Percentiles rank a stretch among this genome's conserved stretches.
These are phyloP conservation scores for Zaprionus africanus DNA, from an alignment of 1,140 invertebrate genomes.

Conservation along the genomic window DNA sequence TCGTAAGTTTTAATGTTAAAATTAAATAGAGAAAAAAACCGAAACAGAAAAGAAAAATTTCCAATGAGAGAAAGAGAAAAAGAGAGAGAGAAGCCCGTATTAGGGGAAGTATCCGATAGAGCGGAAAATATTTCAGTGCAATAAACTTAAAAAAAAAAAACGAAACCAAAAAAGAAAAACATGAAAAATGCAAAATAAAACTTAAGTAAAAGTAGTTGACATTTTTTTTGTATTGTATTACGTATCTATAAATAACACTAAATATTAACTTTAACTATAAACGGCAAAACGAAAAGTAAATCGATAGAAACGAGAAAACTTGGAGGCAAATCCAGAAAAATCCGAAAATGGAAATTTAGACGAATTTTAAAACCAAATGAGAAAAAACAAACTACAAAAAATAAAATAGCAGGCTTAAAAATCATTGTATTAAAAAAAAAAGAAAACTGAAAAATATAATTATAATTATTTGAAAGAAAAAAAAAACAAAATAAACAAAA, in stretches of 20 bases:
- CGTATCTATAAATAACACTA: constrained; percentile 60
- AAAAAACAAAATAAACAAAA: constrained; percentile 7
- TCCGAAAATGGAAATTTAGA: constrained; percentile 70
- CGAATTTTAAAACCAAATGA: constrained; percentile 72
- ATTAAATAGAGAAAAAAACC: constrained; percentile 11
- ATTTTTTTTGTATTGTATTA: constrained; percentile 72
- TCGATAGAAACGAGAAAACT: background rate
- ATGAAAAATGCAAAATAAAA: constrained; percentile 44
- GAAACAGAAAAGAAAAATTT: constrained; percentile 29
- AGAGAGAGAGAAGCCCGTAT: constrained; percentile 17
- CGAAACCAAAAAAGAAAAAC: background rate
- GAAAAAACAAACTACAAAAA: constrained; percentile 45
- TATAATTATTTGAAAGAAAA: constrained; percentile 14
- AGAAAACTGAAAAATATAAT: constrained; percentile 24
- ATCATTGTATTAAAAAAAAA: constrained; percentile 60
- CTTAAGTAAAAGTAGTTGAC: constrained; percentile 74
- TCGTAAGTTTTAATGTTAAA: constrained; percentile 74
- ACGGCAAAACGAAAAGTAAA: constrained; percentile 2
- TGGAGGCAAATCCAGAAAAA: constrained; percentile 13
- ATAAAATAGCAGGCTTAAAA: constrained; percentile 63
- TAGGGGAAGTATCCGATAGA: constrained; percentile 5
- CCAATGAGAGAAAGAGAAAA: background rate
- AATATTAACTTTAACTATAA: constrained; percentile 57
- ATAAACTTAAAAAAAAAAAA: constrained; percentile 54
- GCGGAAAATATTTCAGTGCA: constrained; percentile 64